Evolutionary conservation across 2,113 vertebrate genomes (phyloP), one percentile per base, ranked within the genome.

Genomic region (Athene cunicularia): DNA sequence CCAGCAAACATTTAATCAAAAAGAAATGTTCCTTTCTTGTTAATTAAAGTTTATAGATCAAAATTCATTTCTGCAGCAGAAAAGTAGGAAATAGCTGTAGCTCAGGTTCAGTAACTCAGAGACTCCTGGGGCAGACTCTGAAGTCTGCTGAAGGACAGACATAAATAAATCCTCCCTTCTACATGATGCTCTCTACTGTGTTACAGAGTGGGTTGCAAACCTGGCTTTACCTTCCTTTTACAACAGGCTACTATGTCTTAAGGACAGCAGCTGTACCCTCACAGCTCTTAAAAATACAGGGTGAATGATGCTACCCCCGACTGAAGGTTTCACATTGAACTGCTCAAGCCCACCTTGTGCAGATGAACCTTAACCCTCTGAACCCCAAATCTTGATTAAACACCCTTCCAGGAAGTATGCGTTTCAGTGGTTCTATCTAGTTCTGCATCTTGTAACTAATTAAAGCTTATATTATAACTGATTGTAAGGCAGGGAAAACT

Each of bases 1-100:
- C 91, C 94, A 94, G 86, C 97, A 95, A 97, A 95, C 89, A 93
- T 97, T 95, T 90, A 87, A 97, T 95, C 94, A 95, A 59, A 97
- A 90, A 95, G 68, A 96, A 93, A 91, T 18, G 77, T 66, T 82
- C 94, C 62, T 49, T 93, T 93, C 92, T 92, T 68, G 66, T 76
- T 97, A 95, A 97, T 97, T 95, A 91, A 96, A 89, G 73, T 81
- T 89, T 79, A 91, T 33, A 87, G 93, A 94, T 95, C 86, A 91
- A 91, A 95, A 96, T 86, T 95, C 72, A 96, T 93, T 89, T 82
- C 80, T 96, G 73, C 88, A 72, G 66, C 37, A 80, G 73, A 16
- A 55, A 67, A 77, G 47, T 32, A 22, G 7, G 20, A 74, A 82
- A 8, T 1, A 63, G 52, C 60, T 55, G 55, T 7, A 88, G 87